Percentiles rank a stretch among this genome's conserved stretches.
phyloP scores from a whole-genome alignment of 2,888 invertebrate genomes.

The Eudemis profundana region DNA sequence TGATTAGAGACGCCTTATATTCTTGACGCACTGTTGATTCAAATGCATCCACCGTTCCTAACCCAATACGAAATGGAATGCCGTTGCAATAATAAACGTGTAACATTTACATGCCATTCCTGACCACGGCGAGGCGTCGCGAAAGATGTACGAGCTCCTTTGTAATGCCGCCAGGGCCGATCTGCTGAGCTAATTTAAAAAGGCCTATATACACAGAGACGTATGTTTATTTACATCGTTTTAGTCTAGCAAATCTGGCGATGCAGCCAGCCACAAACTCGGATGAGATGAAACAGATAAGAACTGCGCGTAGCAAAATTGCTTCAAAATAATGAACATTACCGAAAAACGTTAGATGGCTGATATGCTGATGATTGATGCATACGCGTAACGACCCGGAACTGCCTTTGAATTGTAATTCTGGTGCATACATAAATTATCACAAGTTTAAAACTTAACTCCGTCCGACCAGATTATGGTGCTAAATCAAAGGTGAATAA shows the following conservation, averaged over 20 bases:
- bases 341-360: constrained; percentile 27
- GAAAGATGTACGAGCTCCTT: constrained; percentile 49
- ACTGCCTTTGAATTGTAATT: constrained; percentile 15
- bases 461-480: not conserved
- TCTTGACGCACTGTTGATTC: constrained; percentile 38
- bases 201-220: constrained; percentile 12
- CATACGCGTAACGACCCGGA: constrained; percentile 23
- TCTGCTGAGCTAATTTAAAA: constrained; percentile 9
- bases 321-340: constrained; percentile 30
- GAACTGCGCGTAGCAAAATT: constrained; percentile 15
- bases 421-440: not conserved
- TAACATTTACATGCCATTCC: constrained; percentile 50
- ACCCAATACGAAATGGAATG: constrained; percentile 45
- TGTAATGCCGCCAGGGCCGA: constrained; percentile 47
- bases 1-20: constrained; percentile 22
- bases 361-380: constrained; percentile 19
- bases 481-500: constrained; percentile 46
- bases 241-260: constrained; percentile 5
- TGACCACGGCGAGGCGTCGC: constrained; percentile 44
- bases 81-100: constrained; percentile 46
- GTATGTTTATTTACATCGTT: constrained; percentile 15
- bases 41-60: constrained; percentile 44
- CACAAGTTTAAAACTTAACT: not conserved
- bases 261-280: constrained; percentile 46
- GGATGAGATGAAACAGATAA: constrained; percentile 39